Conservation (phyloP, 2,888 invertebrate genomes). For the Pedicia rivosa region DNA sequence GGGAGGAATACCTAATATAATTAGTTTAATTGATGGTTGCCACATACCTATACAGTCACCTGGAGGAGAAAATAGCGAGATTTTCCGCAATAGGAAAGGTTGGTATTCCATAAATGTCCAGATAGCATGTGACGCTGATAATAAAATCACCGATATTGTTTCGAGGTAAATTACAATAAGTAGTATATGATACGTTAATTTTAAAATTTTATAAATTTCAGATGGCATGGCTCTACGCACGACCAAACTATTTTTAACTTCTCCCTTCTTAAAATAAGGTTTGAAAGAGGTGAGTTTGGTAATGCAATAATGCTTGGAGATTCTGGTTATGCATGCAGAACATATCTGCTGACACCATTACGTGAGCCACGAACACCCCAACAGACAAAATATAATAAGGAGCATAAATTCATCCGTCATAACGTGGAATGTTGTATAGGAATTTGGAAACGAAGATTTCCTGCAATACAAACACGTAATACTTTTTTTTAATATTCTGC, state of each 20-base stretch:
- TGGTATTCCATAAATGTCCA: slow-evolving; percentile 17
- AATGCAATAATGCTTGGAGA: slow-evolving; percentile 9
- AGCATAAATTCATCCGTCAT: slow-evolving; percentile 9
- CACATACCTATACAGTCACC: slow-evolving; percentile 1
- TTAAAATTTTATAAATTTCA: not conserved
- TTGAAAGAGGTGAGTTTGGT: slow-evolving; percentile 9
- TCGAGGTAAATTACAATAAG: slow-evolving; percentile 9
- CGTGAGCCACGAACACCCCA: slow-evolving; percentile 1
- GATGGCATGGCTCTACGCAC: slow-evolving; percentile 18
- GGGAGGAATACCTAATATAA: not conserved
- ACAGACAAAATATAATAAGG: slow-evolving; percentile 2
- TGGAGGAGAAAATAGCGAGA: slow-evolving; percentile 14
- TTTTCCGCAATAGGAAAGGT: slow-evolving; percentile 15
- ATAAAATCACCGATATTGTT: slow-evolving; percentile 15
- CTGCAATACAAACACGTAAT: too few relatives aligned
- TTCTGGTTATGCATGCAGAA: slow-evolving; percentile 10
- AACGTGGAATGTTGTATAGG: slow-evolving; percentile 15
- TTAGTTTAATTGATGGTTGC: not conserved
- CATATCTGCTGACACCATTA: slow-evolving; percentile 10
- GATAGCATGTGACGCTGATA: slow-evolving; percentile 12
- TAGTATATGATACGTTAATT: not conserved
- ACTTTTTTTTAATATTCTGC: too few relatives aligned
- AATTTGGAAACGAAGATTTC: slow-evolving; percentile 16
- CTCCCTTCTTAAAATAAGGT: slow-evolving; percentile 8
- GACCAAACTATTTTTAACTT: slow-evolving; percentile 17